A percentile compares a stretch with the other conserved stretches of the same genome.
Conservation (phyloP, 2,888 invertebrate genomes). For the Dichetophora obliterata region DNA sequence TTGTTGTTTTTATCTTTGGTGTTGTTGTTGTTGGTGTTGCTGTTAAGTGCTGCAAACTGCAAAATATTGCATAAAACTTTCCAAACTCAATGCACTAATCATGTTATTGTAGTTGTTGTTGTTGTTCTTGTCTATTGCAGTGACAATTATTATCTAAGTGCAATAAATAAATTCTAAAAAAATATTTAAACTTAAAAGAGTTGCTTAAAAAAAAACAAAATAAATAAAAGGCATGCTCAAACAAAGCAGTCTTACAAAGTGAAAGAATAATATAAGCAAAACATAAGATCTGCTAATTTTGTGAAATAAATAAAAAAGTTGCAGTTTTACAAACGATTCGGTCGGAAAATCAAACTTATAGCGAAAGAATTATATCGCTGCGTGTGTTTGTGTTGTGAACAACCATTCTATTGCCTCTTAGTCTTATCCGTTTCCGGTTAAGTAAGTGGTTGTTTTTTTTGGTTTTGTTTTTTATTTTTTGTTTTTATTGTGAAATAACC, state of each 20-base stretch:
- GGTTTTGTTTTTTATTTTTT: not conserved
- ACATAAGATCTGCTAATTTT: not conserved
- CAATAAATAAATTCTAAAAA: conserved; percentile 11
- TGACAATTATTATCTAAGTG: conserved; percentile 1
- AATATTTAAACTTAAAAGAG: not conserved
- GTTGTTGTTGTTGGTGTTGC: not conserved
- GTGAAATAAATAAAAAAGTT: not conserved
- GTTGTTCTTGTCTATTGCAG: conserved; percentile 7
- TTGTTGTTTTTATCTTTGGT: too few species aligned
- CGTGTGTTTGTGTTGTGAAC: not conserved
- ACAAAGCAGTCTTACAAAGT: conserved; percentile 7
- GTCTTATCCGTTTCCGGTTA: conserved; percentile 24
- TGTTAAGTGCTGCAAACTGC: conserved; percentile 21
- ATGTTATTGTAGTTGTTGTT: conserved; percentile 16
- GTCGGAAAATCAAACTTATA: not conserved
- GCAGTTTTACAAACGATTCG: not conserved
- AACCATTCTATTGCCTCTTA: not conserved
- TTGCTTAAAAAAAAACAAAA: not conserved
- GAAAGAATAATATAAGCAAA: not conserved
- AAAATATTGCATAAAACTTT: conserved; percentile 43
- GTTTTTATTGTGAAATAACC: conserved; percentile 12
- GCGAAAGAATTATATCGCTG: not conserved
- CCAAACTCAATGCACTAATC: conserved; percentile 28
- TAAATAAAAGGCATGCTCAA: not conserved
- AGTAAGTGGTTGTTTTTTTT: too few species aligned